Percentiles rank a stretch among this genome's conserved stretches.
Conservation (phyloP, 1,140 invertebrate genomes). For the Polyergus mexicanus region DNA sequence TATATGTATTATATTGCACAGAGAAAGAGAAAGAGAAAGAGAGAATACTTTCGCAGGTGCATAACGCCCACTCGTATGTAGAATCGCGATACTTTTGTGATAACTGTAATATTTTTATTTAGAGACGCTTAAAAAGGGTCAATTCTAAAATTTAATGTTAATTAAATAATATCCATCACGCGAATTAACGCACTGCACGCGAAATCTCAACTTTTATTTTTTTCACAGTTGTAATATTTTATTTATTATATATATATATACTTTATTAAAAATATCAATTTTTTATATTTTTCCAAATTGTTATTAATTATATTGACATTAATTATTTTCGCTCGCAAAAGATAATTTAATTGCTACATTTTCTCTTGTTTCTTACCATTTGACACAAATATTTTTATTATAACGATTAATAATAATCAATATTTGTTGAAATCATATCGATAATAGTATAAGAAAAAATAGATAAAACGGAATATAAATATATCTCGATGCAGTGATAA, state of each 20-base stretch:
- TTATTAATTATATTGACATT: neutral
- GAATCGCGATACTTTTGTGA: conserved; percentile 45
- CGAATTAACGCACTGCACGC: neutral
- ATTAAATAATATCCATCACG: neutral
- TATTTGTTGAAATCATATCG: neutral
- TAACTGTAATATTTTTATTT: conserved; percentile 27
- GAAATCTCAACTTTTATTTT: neutral
- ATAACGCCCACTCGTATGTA: neutral
- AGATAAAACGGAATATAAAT: neutral
- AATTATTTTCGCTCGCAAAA: neutral
- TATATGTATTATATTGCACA: conserved; percentile 33
- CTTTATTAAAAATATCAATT: neutral
- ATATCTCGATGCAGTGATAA: neutral
- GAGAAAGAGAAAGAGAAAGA: no score
- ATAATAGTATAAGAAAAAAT: conserved; percentile 4
- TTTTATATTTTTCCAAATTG: neutral
- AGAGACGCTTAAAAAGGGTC: neutral
- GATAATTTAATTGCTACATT: neutral
- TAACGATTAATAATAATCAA: neutral
- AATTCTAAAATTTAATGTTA: conserved; percentile 37
- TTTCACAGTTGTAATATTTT: no score
- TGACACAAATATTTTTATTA: conserved; percentile 2
- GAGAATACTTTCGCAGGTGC: neutral
- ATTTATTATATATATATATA: neutral
- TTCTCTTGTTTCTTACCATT: neutral